phyloP scores from a whole-genome alignment of 2,113 vertebrate genomes.

The Fulica atra region DNA sequence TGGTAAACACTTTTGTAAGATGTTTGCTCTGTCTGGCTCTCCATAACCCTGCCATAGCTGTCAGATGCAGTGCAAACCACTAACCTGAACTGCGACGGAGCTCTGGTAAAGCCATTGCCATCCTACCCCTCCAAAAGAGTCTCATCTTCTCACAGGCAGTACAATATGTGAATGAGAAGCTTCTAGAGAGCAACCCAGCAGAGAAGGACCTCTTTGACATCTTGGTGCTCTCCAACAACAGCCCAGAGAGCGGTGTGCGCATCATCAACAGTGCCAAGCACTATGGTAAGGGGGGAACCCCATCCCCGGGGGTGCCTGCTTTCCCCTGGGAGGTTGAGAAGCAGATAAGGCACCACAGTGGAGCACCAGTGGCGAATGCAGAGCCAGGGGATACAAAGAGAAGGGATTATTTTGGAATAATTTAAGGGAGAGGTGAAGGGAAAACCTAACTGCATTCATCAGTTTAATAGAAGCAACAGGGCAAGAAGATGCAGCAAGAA shows the following conservation, averaged over 20 bases:
- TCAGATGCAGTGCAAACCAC: not conserved
- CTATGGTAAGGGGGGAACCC: conserved; percentile 60
- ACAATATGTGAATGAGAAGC: conserved; percentile 75
- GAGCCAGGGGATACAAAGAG: not conserved
- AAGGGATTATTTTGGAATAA: not conserved
- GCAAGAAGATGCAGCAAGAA: not conserved
- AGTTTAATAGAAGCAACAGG: not conserved
- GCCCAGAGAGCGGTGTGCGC: conserved; percentile 61
- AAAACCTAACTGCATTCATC: not conserved
- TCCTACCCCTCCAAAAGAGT: not conserved
- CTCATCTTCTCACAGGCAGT: conserved; percentile 57
- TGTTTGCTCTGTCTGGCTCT: not conserved
- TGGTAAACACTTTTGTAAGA: not conserved
- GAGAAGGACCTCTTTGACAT: conserved; percentile 79
- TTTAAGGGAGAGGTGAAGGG: not conserved
- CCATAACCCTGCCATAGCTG: not conserved
- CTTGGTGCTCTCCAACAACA: conserved; percentile 78
- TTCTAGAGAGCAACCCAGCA: conserved; percentile 69
- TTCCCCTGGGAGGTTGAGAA: not conserved
- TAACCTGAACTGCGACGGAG: not conserved
- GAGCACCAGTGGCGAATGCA: not conserved
- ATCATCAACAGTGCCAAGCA: conserved; percentile 74
- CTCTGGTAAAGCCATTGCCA: not conserved
- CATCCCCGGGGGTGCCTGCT: rapidly evolving
- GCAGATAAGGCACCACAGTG: not conserved